Evolutionary conservation across 2,797 vertebrate genomes (phyloP), one percentile per base, ranked within the genome.

Genomic region (Odontamblyopus lacepedii): DNA sequence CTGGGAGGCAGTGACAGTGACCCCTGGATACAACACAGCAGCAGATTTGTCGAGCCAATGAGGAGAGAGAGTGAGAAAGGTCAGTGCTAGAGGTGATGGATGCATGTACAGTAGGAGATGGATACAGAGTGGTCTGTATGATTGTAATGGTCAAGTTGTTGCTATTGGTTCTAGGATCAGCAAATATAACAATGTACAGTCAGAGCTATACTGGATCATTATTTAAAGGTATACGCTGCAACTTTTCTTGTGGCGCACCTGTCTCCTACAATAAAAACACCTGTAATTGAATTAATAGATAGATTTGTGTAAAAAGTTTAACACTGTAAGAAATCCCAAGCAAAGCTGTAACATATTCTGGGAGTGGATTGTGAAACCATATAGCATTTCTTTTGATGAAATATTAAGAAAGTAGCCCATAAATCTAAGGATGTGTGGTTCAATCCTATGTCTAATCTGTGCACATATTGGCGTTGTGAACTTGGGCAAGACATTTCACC

Each of bases 21-120:
- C 84, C 85, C 79, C 71, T 72, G 70, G 75, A 78, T 78, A 77
- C 78, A 73, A 70, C 61, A 69, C 23, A 48, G 61, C 48, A 23
- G n/a, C 69, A 23, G 44, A 68, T 81, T 74, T 83, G 78, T 78
- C 70, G 77, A 76, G 72, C 77, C 63, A 56, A 72, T 74, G 75
- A 83, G 81, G 82, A 29, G 19, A 67, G 44, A 48, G 80, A 81
- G 69, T 60, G 71, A 79, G 68, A 82, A 69, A 73, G 77, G 81
- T 79, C 80, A 80, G 35, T 6, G 35, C 69, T 4, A 50, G 79
- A 69, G 53, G 55, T 57, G 67, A 57, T 73, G 35, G 35, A 63
- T 63, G n/a, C 11, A 63, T 38, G 30, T 38, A 38, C 61, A 35
- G 61, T 63, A 11, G 18, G n/a, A 38, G 61, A 63, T 9, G 32